These are phyloP conservation scores for Colletes latitarsis DNA, from an alignment of 1,140 invertebrate genomes.

Conservation along the genomic window DNA sequence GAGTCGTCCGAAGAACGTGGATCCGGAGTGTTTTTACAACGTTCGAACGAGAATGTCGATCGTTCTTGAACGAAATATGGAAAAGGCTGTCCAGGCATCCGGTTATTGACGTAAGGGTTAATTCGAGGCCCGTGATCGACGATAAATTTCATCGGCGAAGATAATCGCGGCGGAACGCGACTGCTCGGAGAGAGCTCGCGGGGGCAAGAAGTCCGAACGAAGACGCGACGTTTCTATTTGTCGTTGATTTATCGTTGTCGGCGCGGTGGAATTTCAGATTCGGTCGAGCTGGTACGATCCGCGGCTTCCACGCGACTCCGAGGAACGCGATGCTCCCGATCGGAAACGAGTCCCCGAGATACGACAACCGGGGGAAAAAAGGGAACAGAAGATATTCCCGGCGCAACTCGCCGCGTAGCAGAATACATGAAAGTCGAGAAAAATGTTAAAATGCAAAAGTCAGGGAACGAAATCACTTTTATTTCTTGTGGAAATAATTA, in stretches of 20 bases:
- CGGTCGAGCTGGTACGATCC: not conserved
- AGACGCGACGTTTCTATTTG: conserved; percentile 63
- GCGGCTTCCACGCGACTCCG: not conserved
- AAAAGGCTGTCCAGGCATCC: too few species aligned
- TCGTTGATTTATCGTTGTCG: conserved; percentile 61
- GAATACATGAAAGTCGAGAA: too few species aligned
- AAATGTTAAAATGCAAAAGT: too few species aligned
- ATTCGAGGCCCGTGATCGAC: conserved; percentile 39
- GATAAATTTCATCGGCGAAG: conserved; percentile 56
- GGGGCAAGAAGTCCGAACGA: conserved; percentile 39
- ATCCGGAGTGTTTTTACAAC: too few species aligned
- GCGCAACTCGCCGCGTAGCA: not conserved
- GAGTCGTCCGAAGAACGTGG: too few species aligned
- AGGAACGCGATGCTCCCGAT: not conserved
- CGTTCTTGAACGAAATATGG: too few species aligned
- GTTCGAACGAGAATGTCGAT: too few species aligned
- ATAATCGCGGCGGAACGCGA: conserved; percentile 45
- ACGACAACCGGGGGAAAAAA: conserved; percentile 16
- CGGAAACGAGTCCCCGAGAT: not conserved
- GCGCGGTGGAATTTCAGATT: conserved; percentile 60
- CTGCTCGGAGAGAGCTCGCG: not conserved
- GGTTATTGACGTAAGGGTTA: not conserved
- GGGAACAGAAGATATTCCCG: conserved; percentile 27
- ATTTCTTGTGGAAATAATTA: too few species aligned
- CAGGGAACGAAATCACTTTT: too few species aligned